Evolutionary conservation across 1,140 invertebrate genomes (phyloP).

Genomic region (Helicoverpa armigera): DNA sequence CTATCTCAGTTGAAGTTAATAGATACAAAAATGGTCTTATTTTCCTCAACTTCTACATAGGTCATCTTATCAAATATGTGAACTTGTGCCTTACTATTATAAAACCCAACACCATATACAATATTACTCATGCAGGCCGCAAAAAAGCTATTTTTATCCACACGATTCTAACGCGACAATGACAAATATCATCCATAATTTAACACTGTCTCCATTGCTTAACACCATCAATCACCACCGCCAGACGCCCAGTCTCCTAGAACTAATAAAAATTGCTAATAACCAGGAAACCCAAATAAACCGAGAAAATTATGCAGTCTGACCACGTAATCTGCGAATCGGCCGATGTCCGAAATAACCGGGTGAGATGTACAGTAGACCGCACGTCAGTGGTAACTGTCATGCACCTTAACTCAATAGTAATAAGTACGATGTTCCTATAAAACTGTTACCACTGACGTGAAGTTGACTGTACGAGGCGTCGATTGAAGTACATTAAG

Average conservation of each 20-base stretch:
- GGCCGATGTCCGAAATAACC: constrained; percentile 68
- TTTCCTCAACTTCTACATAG: neutral
- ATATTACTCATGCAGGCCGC: no score
- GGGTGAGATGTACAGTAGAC: constrained; percentile 54
- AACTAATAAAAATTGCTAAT: constrained; percentile 83
- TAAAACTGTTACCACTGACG: no score
- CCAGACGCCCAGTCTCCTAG: constrained; percentile 77
- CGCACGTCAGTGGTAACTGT: no score
- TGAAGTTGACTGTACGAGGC: constrained; percentile 60
- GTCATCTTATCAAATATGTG: no score
- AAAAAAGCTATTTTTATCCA: neutral
- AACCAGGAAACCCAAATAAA: constrained; percentile 67
- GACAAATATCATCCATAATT: neutral
- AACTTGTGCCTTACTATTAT: no score
- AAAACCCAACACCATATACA: no score
- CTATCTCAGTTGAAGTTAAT: neutral
- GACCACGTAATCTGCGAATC: constrained; percentile 66
- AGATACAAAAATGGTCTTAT: neutral
- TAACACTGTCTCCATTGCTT: neutral
- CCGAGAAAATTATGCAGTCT: constrained; percentile 62
- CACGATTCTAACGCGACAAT: neutral
- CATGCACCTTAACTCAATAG: no score
- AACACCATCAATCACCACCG: constrained; percentile 55
- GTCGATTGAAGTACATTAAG: constrained; percentile 69
- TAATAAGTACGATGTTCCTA: no score